Evolutionary conservation across 2,113 vertebrate genomes (phyloP).

Genomic region (Narcine bancroftii): DNA sequence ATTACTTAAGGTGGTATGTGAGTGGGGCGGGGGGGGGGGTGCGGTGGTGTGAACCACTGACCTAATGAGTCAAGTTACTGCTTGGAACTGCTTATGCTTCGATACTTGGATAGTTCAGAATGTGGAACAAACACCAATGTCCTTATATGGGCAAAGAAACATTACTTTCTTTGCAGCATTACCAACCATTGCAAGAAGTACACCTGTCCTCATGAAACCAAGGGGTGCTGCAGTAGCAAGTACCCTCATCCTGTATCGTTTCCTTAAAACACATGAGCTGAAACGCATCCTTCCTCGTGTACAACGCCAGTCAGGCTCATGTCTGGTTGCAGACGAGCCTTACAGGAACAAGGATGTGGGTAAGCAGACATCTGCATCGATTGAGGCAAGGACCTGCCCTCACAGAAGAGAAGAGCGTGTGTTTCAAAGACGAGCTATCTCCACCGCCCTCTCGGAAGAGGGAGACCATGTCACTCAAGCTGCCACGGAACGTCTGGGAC

Average conservation of each 20-base stretch:
- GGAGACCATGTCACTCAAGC: slow-evolving; percentile 77
- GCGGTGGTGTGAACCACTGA: too few species aligned
- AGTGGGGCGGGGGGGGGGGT: too few species aligned
- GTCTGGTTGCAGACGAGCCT: slow-evolving; percentile 38
- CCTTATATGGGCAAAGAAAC: background rate
- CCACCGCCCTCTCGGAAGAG: background rate
- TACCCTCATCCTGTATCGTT: background rate
- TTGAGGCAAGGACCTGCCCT: slow-evolving; percentile 22
- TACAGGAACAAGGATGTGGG: slow-evolving; percentile 65
- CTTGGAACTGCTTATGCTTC: background rate
- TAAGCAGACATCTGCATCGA: slow-evolving; percentile 28
- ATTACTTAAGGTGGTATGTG: too few species aligned
- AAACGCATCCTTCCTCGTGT: background rate
- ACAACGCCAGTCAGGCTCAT: background rate
- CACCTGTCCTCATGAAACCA: background rate
- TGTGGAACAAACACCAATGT: background rate
- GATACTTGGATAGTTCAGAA: background rate
- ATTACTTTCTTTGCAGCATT: background rate
- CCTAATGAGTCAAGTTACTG: background rate
- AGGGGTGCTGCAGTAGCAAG: background rate
- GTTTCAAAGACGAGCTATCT: background rate
- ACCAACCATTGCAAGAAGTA: background rate
- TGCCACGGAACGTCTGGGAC: slow-evolving; percentile 81
- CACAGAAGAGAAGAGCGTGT: background rate
- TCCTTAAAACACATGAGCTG: background rate